phyloP scores from a whole-genome alignment of 2,797 vertebrate genomes.

The Gymnopithys bicolor region DNA sequence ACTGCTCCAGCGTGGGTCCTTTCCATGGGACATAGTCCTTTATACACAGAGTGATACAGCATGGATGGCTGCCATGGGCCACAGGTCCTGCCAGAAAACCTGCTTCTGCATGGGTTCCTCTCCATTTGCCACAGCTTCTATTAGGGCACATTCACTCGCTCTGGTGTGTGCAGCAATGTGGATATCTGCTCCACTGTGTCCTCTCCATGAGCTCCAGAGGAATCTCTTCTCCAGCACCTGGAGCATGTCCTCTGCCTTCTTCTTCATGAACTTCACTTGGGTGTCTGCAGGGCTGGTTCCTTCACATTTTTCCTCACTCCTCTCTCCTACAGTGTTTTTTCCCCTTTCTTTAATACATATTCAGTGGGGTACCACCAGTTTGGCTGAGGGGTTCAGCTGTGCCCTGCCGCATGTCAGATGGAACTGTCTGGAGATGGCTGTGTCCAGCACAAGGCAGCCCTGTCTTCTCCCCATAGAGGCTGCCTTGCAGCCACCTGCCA shows the following conservation, averaged over 20 bases:
- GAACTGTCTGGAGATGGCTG: background rate
- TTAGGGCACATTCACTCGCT: background rate
- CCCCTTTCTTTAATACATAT: background rate
- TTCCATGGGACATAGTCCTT: background rate
- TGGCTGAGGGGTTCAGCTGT: background rate
- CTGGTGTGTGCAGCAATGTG: background rate
- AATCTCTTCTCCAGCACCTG: background rate
- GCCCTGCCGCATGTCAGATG: background rate
- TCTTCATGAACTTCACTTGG: background rate
- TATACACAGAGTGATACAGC: background rate
- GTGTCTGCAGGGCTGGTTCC: background rate
- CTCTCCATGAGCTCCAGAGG: background rate
- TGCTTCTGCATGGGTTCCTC: background rate
- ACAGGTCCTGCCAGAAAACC: background rate
- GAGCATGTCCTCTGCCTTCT: background rate
- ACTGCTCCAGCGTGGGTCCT: background rate
- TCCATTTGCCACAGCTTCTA: background rate
- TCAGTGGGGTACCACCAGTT: background rate
- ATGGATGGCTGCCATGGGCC: too few species aligned
- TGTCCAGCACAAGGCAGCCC: rapidly evolving
- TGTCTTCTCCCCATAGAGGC: background rate
- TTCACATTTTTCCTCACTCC: background rate
- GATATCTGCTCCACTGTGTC: background rate
- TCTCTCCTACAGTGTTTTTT: background rate
- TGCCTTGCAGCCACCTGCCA: rapidly evolving